Evolutionary conservation across 2,113 vertebrate species (phyloP).

Genomic region (Ameiurus melas): DNA sequence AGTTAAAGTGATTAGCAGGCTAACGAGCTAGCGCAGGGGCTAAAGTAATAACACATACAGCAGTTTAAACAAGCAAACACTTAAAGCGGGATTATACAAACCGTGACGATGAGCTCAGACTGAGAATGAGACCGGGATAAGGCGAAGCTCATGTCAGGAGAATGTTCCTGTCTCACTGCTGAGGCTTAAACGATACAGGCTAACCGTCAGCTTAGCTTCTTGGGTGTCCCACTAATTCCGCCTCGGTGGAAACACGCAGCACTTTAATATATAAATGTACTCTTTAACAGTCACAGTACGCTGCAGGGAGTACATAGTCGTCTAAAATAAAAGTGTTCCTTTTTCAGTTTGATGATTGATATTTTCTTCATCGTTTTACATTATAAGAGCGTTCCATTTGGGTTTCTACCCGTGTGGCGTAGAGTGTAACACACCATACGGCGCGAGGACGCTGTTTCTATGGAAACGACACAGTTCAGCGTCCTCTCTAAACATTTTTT

Average conservation of each 20-base stretch:
- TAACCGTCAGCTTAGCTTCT: not conserved
- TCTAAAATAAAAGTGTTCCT: not conserved
- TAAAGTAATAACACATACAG: not conserved
- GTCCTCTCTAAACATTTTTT: too few relatives aligned
- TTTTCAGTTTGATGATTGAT: not conserved
- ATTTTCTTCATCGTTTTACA: too few relatives aligned
- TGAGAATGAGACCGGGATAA: not conserved
- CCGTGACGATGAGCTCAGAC: not conserved
- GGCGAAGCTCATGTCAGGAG: constrained; percentile 19
- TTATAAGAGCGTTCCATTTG: not conserved
- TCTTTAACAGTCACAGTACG: not conserved
- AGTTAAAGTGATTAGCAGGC: not conserved
- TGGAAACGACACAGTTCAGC: constrained; percentile 58
- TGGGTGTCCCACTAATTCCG: not conserved
- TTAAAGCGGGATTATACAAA: not conserved
- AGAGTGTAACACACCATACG: constrained; percentile 16
- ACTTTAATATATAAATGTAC: too few relatives aligned
- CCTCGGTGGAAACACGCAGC: not conserved
- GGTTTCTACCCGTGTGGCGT: constrained; percentile 39
- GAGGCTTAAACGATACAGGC: not conserved
- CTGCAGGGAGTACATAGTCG: not conserved
- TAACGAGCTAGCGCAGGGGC: not conserved
- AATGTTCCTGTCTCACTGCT: not conserved
- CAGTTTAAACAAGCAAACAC: not conserved
- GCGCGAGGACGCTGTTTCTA: constrained; percentile 57